Conservation (phyloP, 2,797 vertebrate species). For the Melanotaenia pygmaea region DNA sequence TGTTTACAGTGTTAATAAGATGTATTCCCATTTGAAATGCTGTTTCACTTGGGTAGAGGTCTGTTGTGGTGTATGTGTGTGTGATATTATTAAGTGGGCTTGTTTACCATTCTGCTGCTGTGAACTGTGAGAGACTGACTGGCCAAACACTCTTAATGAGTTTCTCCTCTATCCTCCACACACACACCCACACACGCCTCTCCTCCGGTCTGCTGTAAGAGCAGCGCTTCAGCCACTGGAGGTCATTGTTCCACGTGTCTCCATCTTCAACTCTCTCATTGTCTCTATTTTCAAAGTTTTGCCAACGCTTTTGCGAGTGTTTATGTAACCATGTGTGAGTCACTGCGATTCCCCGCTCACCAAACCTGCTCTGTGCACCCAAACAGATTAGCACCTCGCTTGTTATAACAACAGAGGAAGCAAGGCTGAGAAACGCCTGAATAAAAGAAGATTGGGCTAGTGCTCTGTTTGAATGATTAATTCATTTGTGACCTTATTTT, state of each 20-base stretch:
- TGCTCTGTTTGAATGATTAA: slow-evolving; percentile 36
- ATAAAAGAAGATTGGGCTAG: slow-evolving; percentile 17
- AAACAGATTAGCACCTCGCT: slow-evolving; percentile 29
- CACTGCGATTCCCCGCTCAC: slow-evolving; percentile 10
- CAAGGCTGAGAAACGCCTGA: slow-evolving; percentile 8
- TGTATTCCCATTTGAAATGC: slow-evolving; percentile 41
- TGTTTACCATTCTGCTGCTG: slow-evolving; percentile 63
- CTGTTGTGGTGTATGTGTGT: slow-evolving; percentile 14
- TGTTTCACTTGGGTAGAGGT: slow-evolving; percentile 1
- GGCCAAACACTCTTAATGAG: slow-evolving; percentile 70
- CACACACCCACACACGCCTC: slow-evolving; percentile 20
- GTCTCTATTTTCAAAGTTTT: slow-evolving; percentile 2
- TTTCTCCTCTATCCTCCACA: slow-evolving; percentile 33
- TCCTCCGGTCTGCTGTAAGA: slow-evolving; percentile 31
- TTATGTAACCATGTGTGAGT: background rate
- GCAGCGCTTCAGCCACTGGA: slow-evolving; percentile 70
- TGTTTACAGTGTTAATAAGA: slow-evolving; percentile 46
- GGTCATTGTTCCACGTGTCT: slow-evolving; percentile 75
- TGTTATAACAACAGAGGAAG: slow-evolving; percentile 27
- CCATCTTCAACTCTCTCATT: slow-evolving; percentile 16
- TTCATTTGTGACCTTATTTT: slow-evolving; percentile 50
- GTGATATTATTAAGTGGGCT: slow-evolving; percentile 43
- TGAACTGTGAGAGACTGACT: slow-evolving; percentile 55
- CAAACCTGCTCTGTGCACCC: slow-evolving; percentile 6
- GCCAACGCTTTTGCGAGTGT: slow-evolving; percentile 2